Evolutionary conservation across 2,797 vertebrate species (phyloP), one percentile per base, ranked within the genome.

Genomic region (Lepus townsendii): DNA sequence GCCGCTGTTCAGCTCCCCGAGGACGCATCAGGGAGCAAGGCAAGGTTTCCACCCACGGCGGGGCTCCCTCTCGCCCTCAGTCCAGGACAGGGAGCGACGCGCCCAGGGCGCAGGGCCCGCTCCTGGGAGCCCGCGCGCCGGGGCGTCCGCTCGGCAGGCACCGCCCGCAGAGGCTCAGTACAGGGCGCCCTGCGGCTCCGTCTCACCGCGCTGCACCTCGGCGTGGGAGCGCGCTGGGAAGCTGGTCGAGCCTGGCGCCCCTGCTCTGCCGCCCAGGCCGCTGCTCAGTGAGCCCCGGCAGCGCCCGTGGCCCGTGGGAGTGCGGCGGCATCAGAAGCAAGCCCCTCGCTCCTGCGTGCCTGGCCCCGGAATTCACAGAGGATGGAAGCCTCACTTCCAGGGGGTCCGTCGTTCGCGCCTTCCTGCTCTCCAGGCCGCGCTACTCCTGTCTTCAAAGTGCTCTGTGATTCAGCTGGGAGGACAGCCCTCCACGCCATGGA

Each of bases 121-220:
- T 42, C 20, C 63, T n/a, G 54, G 50, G 17, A 42, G 42, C 42
- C 42, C 42, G 42, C 8, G 9, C 42, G 42, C 42, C 8, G 42
- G 42, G 42, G 42, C 42, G 42, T 47, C 42, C 1, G 42, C 42
- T 47, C 42, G 8, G 42, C 83, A 0, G 5, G n/a, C 82, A 24
- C 42, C 50, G 14, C 76, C 9, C 83, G 38, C 24, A 65, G 24
- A 57, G 13, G 90, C 88, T 83, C 96, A 1, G 13, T 22, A 97
- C 96, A 95, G 97, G 97, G 96, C 96, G 79, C 88, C 83, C 82
- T 22, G 7, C 85, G 78, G 1, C 50, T 38, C 0, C 0, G 52
- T 83, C 90, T 3, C 2, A 65, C 38, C 0, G 8, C 35, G 35
- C 2, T 8, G 13, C 27, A 2, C 11, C 1, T 22, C 54, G 0